Percentiles rank a stretch among this genome's conserved stretches.
These are phyloP conservation scores for Bicyclus anynana DNA, from an alignment of 1,140 invertebrate species.

Conservation along the genomic window DNA sequence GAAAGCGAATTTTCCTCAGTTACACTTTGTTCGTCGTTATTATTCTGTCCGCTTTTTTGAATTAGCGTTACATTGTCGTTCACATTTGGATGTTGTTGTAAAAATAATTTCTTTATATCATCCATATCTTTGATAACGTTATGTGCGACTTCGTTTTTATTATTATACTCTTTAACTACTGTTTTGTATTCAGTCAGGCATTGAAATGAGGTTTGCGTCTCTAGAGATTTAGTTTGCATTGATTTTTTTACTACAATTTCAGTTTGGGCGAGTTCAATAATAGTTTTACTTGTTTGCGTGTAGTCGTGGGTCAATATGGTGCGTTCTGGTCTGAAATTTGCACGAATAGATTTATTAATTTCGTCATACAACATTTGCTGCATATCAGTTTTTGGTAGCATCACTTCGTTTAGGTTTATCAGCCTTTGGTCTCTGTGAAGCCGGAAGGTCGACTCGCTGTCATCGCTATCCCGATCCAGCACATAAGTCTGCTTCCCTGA, in stretches of 20 bases:
- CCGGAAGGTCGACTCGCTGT: slow-evolving; percentile 39
- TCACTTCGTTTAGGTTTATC: slow-evolving; percentile 27
- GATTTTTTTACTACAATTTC: slow-evolving; percentile 14
- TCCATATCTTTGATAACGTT: background rate
- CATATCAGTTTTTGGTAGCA: slow-evolving; percentile 4
- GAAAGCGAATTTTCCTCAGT: background rate
- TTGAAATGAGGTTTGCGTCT: slow-evolving; percentile 61
- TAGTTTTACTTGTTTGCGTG: slow-evolving; percentile 69
- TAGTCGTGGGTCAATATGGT: slow-evolving; percentile 46
- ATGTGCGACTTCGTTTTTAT: background rate
- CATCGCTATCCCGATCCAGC: slow-evolving; percentile 54
- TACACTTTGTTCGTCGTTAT: background rate
- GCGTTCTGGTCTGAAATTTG: background rate
- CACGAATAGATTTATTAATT: background rate
- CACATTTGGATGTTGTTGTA: too few relatives aligned
- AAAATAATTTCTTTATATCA: background rate
- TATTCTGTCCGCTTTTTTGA: background rate
- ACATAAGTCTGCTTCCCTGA: slow-evolving; percentile 63
- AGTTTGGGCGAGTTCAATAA: slow-evolving; percentile 55
- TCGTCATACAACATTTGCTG: background rate
- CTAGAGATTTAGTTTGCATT: slow-evolving; percentile 32
- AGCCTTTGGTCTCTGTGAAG: slow-evolving; percentile 27
- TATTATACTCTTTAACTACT: slow-evolving; percentile 36
- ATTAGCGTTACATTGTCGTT: background rate
- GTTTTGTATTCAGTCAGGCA: slow-evolving; percentile 54